A percentile compares a stretch with the other conserved stretches of the same genome.
Conservation (phyloP, 2,113 vertebrate genomes). For the Myiopsitta monachus region DNA sequence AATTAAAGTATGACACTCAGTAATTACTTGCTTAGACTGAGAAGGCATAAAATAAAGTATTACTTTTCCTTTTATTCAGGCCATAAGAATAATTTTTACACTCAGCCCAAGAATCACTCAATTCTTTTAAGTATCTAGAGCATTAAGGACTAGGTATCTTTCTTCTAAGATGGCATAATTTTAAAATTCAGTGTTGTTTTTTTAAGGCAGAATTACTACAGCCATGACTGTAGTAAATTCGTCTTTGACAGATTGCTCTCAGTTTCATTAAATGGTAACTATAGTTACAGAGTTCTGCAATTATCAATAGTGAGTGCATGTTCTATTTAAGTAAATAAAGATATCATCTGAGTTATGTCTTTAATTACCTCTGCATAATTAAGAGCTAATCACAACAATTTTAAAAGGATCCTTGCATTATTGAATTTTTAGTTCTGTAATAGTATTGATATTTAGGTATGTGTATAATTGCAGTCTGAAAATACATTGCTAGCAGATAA, state of each 20-base stretch:
- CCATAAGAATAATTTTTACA: neutral
- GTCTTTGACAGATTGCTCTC: neutral
- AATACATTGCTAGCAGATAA: neutral
- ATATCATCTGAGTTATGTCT: neutral
- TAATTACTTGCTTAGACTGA: neutral
- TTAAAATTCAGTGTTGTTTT: neutral
- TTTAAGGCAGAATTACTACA: neutral
- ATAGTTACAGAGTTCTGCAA: neutral
- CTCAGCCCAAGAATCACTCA: neutral
- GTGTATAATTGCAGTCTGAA: neutral
- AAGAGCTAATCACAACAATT: neutral
- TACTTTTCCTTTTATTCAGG: neutral
- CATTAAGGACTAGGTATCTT: neutral
- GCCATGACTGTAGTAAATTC: neutral
- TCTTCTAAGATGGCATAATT: neutral
- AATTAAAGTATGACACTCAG: neutral
- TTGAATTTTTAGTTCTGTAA: neutral
- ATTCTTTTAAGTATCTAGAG: neutral
- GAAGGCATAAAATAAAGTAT: neutral
- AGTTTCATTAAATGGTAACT: neutral
- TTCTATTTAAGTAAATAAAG: slow-evolving; percentile 6
- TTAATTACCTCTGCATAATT: slow-evolving; percentile 26
- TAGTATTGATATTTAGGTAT: neutral
- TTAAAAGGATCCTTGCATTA: neutral
- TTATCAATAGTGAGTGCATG: neutral